Evolutionary conservation across 2,888 invertebrate species (phyloP), one percentile per base, ranked within the genome.

Genomic region (Eremobia ochroleuca): DNA sequence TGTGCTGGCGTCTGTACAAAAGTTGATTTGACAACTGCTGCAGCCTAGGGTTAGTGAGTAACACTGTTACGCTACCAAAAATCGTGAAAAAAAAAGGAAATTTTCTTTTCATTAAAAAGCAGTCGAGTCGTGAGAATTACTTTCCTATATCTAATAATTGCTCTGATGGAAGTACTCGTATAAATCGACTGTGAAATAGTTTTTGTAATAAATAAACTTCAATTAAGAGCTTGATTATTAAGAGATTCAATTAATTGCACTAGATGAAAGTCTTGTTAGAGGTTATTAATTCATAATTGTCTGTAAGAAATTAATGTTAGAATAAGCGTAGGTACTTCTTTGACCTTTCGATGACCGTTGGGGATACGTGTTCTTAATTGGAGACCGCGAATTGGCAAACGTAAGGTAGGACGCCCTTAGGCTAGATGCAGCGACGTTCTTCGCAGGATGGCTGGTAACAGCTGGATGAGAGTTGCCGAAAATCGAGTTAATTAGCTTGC

Each of bases 251-350:
- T 86, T 58, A 76, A 76, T 83, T 73, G 62, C 72, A 66, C 73
- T 49, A 55, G 25, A 40, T 83, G 64, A 34, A 79, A 75, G 64
- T 52, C 73, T 68, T 72, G 75, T 68, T 79, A 76, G 46, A 49
- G 61, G 65, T 64, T 65, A 59, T 73, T 68, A 58, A 82, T 82
- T 75, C 64, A 73, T 76, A 78, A 81, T 81, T 78, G 81, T 59
- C 64, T 43, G 43, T 21, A 5, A 43, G 55, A 46, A 46, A 46
- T 40, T 74, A 37, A 31, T 5, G 21, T 34, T 1, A 21, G 8
- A 76, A 43, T 4, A 58, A 65, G 21, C 8, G 52, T 25, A 9
- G 49, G 46, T 52, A 52, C 52, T 52, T 52, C 25, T 25, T 25
- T 52, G 3, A 52, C n/a, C n/a, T n/a, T n/a, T n/a, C 25, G 52